phyloP scores from a whole-genome alignment of 2,797 vertebrate species.

The Ctenopoma multispine region DNA sequence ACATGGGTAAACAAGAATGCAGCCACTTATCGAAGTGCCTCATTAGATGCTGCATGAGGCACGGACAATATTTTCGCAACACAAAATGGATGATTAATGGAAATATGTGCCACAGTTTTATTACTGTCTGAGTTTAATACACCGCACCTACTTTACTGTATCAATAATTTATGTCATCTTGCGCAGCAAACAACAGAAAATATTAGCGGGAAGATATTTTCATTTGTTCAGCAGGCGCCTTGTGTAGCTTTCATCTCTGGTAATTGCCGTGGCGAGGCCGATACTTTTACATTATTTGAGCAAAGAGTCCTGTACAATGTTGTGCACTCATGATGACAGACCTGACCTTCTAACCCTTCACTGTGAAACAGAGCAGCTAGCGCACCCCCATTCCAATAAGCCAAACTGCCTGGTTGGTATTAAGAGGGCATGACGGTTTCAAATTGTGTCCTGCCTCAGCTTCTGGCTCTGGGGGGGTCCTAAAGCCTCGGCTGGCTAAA shows the following conservation, averaged over 20 bases:
- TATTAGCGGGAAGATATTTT: slow-evolving; percentile 61
- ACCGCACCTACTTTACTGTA: slow-evolving; percentile 18
- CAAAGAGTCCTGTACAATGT: slow-evolving; percentile 52
- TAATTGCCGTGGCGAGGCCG: slow-evolving; percentile 58
- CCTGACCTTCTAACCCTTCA: slow-evolving; percentile 79
- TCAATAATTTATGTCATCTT: slow-evolving; percentile 54
- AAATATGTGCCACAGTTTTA: slow-evolving; percentile 30
- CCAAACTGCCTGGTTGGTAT: slow-evolving; percentile 66
- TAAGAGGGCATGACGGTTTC: slow-evolving; percentile 69
- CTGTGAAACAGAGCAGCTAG: slow-evolving; percentile 64
- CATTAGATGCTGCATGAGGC: slow-evolving; percentile 59
- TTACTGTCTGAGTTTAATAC: slow-evolving; percentile 43
- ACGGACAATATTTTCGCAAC: slow-evolving; percentile 44
- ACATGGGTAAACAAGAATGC: slow-evolving; percentile 61
- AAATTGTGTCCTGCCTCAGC: slow-evolving; percentile 68
- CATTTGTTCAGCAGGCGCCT: slow-evolving; percentile 59
- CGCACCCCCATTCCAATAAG: slow-evolving; percentile 75
- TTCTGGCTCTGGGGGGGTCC: slow-evolving; percentile 57
- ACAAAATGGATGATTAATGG: slow-evolving; percentile 58
- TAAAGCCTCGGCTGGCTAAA: slow-evolving; percentile 68
- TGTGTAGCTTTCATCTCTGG: slow-evolving; percentile 60
- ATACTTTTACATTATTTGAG: slow-evolving; percentile 64
- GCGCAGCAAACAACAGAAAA: slow-evolving; percentile 52
- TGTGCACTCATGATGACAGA: slow-evolving; percentile 68
- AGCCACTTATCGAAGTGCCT: slow-evolving; percentile 72